These are phyloP conservation scores for Campaea margaritaria DNA, from an alignment of 2,888 invertebrate genomes.

Conservation along the genomic window DNA sequence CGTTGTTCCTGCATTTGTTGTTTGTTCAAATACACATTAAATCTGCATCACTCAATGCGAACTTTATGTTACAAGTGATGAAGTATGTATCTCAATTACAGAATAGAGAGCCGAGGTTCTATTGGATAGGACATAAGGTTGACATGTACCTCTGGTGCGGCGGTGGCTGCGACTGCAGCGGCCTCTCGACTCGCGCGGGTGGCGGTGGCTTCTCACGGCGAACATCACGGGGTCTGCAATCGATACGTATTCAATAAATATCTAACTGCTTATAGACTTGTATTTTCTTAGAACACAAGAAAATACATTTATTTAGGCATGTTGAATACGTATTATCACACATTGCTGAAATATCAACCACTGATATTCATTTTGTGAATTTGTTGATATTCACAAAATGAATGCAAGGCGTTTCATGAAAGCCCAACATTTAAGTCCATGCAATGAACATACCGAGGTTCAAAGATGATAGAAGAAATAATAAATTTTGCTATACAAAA, in stretches of 20 bases:
- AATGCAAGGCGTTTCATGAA: slow-evolving; percentile 4
- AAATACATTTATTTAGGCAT: slow-evolving; percentile 9
- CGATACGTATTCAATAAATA: slow-evolving; percentile 42
- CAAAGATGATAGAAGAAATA: slow-evolving; percentile 20
- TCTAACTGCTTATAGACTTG: background rate
- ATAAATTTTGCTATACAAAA: slow-evolving; percentile 22
- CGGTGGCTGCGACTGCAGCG: slow-evolving; percentile 35
- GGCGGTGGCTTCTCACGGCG: slow-evolving; percentile 64
- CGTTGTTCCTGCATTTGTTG: slow-evolving; percentile 46
- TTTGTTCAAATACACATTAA: background rate
- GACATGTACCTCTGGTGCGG: slow-evolving; percentile 22
- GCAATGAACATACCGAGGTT: slow-evolving; percentile 7
- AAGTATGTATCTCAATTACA: no score
- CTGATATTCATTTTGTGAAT: no score
- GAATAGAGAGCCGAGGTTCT: no score
- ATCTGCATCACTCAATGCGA: no score
- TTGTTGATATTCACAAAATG: slow-evolving; percentile 1
- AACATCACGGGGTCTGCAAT: slow-evolving; percentile 67
- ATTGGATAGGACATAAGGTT: slow-evolving; percentile 1
- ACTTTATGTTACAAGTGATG: no score
- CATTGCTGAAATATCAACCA: background rate
- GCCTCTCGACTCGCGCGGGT: slow-evolving; percentile 58
- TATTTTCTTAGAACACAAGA: slow-evolving; percentile 17
- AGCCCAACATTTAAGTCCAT: slow-evolving; percentile 1
- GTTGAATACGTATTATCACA: background rate